Percentiles rank a stretch among this genome's conserved stretches.
Conservation (phyloP, 1,140 invertebrate genomes). For the Physella acuta region DNA sequence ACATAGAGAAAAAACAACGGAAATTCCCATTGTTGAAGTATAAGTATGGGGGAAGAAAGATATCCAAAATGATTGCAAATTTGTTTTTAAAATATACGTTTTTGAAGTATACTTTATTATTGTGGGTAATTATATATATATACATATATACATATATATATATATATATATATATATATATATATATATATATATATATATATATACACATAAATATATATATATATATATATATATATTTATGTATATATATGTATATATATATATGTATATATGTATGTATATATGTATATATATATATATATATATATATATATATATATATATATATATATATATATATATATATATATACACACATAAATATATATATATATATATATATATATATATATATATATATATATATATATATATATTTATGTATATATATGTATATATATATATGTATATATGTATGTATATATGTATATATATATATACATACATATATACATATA, state of each 20-base stretch:
- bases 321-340: slow-evolving; percentile 5
- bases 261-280: slow-evolving; percentile 5
- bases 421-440: slow-evolving; percentile 5
- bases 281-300: slow-evolving; percentile 5
- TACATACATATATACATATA: slow-evolving; percentile 5
- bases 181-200: slow-evolving; percentile 5
- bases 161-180: slow-evolving; percentile 5
- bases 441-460: slow-evolving; percentile 5
- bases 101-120: background rate
- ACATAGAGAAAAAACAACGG: too few species aligned
- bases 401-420: slow-evolving; percentile 2
- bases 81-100: too few species aligned
- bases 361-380: too few species aligned
- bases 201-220: slow-evolving; percentile 3
- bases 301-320: slow-evolving; percentile 5
- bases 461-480: slow-evolving; percentile 5
- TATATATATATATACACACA: slow-evolving; percentile 5
- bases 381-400: slow-evolving; percentile 5
- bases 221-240: slow-evolving; percentile 3
- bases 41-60: too few species aligned
- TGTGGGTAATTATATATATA: slow-evolving; percentile 2
- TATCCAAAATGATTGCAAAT: too few species aligned
- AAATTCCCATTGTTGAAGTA: too few species aligned
- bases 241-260: slow-evolving; percentile 5
- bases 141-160: slow-evolving; percentile 5